A percentile compares a stretch with the other conserved stretches of the same genome.
These are phyloP conservation scores for Pelecanus crispus DNA, from an alignment of 2,113 vertebrate genomes.

Conservation along the genomic window DNA sequence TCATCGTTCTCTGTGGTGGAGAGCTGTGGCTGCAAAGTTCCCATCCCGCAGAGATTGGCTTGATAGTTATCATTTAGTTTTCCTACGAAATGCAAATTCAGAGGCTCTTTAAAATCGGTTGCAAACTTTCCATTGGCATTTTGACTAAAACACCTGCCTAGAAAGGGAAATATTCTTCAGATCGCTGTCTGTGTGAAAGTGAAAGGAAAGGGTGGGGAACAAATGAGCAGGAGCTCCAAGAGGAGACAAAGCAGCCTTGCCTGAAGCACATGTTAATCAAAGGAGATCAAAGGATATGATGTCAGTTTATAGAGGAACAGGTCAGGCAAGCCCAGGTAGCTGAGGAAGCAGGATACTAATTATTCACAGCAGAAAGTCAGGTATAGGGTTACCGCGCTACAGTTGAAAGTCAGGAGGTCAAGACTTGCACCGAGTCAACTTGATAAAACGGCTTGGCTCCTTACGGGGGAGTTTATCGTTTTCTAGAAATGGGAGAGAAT, in stretches of 20 bases:
- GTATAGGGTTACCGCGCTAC: slow-evolving; percentile 68
- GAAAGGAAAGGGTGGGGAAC: slow-evolving; percentile 11
- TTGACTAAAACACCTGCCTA: background rate
- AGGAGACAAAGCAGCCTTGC: slow-evolving; percentile 69
- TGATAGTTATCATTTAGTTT: background rate
- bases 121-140: background rate
- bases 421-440: slow-evolving; percentile 47
- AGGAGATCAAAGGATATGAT: slow-evolving; percentile 79
- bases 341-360: slow-evolving; percentile 75
- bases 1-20: fast-evolving
- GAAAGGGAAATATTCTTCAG: background rate
- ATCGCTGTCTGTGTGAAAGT: background rate
- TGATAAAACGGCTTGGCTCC: background rate
- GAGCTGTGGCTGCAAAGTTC: background rate
- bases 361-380: slow-evolving; percentile 72
- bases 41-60: background rate
- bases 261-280: slow-evolving; percentile 46
- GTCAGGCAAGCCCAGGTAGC: slow-evolving; percentile 87
- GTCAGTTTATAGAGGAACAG: slow-evolving; percentile 85
- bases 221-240: background rate
- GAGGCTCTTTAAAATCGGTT: background rate
- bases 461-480: background rate
- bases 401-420: slow-evolving; percentile 71
- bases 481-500: slow-evolving; percentile 71
- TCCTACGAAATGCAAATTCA: background rate